Evolutionary conservation across 2,797 vertebrate genomes (phyloP).

Genomic region (Sebastolobus alascanus): DNA sequence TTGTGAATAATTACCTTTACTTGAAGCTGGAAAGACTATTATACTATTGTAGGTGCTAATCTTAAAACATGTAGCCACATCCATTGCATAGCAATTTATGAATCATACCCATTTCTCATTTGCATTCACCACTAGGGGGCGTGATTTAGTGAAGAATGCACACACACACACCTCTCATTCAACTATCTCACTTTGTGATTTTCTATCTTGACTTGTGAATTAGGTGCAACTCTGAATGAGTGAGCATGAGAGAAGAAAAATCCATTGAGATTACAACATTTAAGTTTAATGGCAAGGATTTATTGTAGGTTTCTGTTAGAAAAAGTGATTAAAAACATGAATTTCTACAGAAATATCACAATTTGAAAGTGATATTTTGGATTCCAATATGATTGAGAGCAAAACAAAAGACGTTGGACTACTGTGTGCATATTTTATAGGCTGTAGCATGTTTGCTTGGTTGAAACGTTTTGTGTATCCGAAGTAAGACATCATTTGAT

Average conservation of each 20-base stretch:
- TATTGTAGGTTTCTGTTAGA: background rate
- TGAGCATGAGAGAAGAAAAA: background rate
- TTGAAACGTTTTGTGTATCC: background rate
- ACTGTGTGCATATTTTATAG: background rate
- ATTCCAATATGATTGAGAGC: background rate
- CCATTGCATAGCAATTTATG: background rate
- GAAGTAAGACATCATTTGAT: no score
- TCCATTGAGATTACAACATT: background rate
- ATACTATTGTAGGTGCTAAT: background rate
- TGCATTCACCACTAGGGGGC: constrained; percentile 64
- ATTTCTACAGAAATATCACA: background rate
- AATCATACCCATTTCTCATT: background rate
- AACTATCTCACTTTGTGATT: background rate
- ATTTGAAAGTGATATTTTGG: background rate
- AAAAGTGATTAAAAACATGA: background rate
- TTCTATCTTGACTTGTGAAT: background rate
- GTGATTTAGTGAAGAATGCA: constrained; percentile 42
- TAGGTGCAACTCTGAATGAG: background rate
- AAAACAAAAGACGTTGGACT: background rate
- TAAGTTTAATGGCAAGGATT: rapidly evolving
- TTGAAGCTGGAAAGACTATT: background rate
- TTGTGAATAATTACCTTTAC: background rate
- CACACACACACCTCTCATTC: background rate
- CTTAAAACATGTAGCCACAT: background rate
- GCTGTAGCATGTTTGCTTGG: background rate